Base-by-base conservation (phyloP, 2,113 vertebrate genomes). In the Illadopsis cleaveri region DNA sequence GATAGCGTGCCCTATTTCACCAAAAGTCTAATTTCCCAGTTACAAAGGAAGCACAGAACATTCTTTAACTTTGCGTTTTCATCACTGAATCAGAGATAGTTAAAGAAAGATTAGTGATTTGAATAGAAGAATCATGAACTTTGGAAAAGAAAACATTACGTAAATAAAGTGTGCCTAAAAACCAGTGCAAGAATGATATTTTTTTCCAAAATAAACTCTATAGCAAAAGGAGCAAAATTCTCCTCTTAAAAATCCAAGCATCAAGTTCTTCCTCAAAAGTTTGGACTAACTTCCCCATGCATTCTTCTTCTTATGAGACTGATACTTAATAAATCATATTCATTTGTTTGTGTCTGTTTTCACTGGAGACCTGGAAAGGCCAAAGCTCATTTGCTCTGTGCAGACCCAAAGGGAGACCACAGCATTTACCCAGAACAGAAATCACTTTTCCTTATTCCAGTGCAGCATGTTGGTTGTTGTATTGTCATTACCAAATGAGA, bases 111-210 rank as follows among this genome's bases (percentile, higher is more conserved):
- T 33, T 37, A 85, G 48, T 77, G 91, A 94, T 98, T 98, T 97
- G 96, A 95, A 97, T 86, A 91, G 95, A 94, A 97, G 95, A 97
- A 96, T 89, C 77, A 31, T 94, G 95, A 97, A 97, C 97, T 98
- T 97, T 92, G 95, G 96, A 96, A 98, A 98, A 98, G 97, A 97
- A 97, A 97, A 97, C 94, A 97, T 97, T 91, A 95, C 66, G n/a
- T 64, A 68, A 62, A 69, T 57, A 60, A 89, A 54, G 7, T 30
- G 2, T 53, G 38, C 68, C 14, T 79, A 72, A 80, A 85, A 81
- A 53, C 3, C 21, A 51, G 51, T 31, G n/a, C 13, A 65, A 38
- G 27, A 60, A 61, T 35, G 2, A 14, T n/a, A 35, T 1, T 20
- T 50, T 64, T 91, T 60, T 27, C 54, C n/a, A 79, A 82, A 92